phyloP scores from a whole-genome alignment of 2,113 vertebrate species.

The Ceyx melanurus region DNA sequence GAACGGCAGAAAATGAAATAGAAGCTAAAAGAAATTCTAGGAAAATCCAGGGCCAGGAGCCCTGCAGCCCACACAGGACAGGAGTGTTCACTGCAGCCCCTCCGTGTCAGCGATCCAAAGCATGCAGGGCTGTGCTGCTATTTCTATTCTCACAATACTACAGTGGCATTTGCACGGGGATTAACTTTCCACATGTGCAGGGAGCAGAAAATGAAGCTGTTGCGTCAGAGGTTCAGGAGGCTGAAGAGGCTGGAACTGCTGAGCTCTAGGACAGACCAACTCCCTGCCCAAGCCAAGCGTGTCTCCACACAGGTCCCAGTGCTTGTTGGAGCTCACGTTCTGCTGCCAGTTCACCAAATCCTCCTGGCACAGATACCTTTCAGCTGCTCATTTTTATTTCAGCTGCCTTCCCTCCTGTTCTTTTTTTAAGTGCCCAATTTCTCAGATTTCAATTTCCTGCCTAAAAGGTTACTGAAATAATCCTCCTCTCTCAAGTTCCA shows the following conservation, averaged over 20 bases:
- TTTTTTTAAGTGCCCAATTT: constrained; percentile 2
- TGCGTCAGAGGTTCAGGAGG: background rate
- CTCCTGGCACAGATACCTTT: background rate
- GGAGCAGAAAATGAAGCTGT: background rate
- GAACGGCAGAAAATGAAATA: background rate
- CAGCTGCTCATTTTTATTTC: constrained; percentile 1
- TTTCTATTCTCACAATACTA: constrained; percentile 13
- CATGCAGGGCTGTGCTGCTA: background rate
- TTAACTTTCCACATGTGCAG: background rate
- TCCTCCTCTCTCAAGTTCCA: background rate
- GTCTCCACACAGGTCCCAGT: background rate
- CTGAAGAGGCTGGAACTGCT: background rate
- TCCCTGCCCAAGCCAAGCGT: background rate
- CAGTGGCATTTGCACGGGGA: constrained; percentile 1
- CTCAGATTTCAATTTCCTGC: constrained; percentile 46
- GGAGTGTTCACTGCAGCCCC: background rate
- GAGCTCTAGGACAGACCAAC: background rate
- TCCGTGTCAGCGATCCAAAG: background rate
- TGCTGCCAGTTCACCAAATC: background rate
- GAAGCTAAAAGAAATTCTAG: background rate
- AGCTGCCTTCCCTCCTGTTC: background rate
- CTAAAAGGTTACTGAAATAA: constrained; percentile 12
- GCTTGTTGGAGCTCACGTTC: background rate
- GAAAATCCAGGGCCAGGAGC: background rate
- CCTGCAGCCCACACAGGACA: background rate